Evolutionary conservation across 1,140 invertebrate species (phyloP), one percentile per base, ranked within the genome.

Genomic region (Drosophila serrata): DNA sequence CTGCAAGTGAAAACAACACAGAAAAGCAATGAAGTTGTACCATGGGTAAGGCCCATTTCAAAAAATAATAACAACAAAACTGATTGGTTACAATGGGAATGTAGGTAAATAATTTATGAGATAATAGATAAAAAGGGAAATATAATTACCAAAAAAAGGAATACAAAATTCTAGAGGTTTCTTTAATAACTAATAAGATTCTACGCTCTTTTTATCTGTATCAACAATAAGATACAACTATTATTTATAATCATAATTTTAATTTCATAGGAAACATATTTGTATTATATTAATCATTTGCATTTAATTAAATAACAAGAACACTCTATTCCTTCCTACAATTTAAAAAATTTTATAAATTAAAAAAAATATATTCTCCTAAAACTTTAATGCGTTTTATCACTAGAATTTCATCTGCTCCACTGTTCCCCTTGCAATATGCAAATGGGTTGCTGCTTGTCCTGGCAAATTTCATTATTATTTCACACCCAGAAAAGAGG

Each of bases 381-480:
- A 12, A 35, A 24, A 17, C 6, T 17, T 12, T 12, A 24, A 57
- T 57, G 17, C n/a, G 31, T 31, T 43, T n/a, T 6, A 17, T 19
- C 2, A 4, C 6, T 0, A 15, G 12, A 53, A 2, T 8, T 35
- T 35, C 17, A 7, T 22, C 17, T 11, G 37, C 3, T 17, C 69
- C 82, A 86, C 75, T 81, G 82, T 86, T 75, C 11, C 11, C 2
- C 17, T 6, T 40, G 68, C 33, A 48, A 67, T 82, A 87, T 86
- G 82, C 75, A 86, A 86, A 86, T 82, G 69, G 53, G 55, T 72
- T 82, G 49, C 55, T 51, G 62, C 56, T 49, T 81, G 53, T 59
- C 39, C 64, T 27, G 68, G 55, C 74, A 82, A 87, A 88, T 87
- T 82, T 59, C 65, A 76, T 86, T 87, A 87, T 87, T 82, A 88